These are phyloP conservation scores for Macrocentrus cingulum DNA, from an alignment of 1,140 invertebrate genomes.

Conservation along the genomic window DNA sequence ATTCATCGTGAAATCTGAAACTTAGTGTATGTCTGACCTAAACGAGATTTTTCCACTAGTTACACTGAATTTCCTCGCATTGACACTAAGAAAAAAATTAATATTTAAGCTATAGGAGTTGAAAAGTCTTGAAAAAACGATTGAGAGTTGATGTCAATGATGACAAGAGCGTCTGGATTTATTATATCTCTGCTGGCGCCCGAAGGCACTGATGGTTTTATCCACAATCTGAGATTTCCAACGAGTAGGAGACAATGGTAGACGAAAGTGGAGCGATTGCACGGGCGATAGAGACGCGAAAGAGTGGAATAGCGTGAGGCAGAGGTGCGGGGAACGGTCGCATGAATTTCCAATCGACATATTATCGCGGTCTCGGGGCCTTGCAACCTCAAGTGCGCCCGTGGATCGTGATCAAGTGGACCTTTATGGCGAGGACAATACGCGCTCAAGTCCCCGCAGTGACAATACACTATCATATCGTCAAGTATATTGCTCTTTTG, in stretches of 20 bases:
- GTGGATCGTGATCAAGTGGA: constrained; percentile 44
- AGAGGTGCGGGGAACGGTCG: constrained; percentile 18
- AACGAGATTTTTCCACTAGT: too few relatives aligned
- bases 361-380: constrained; percentile 34
- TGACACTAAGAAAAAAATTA: too few relatives aligned
- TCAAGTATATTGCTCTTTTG: constrained; percentile 27
- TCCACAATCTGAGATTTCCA: constrained; percentile 7
- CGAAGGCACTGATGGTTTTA: not conserved
- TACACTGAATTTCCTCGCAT: too few relatives aligned
- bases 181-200: not conserved
- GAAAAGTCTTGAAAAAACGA: too few relatives aligned
- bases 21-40: too few relatives aligned
- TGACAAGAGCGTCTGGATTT: not conserved
- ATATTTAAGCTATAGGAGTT: too few relatives aligned
- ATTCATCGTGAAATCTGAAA: too few relatives aligned
- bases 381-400: constrained; percentile 33
- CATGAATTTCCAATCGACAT: constrained; percentile 39
- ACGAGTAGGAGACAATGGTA: constrained; percentile 16
- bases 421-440: constrained; percentile 35
- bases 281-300: constrained; percentile 14
- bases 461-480: constrained; percentile 52
- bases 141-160: not conserved
- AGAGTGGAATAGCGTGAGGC: not conserved
- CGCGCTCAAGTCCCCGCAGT: constrained; percentile 41
- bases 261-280: constrained; percentile 8